A percentile compares a stretch with the other conserved stretches of the same genome.
phyloP scores from a whole-genome alignment of 2,888 invertebrate genomes.

The Nomada ferruginata region DNA sequence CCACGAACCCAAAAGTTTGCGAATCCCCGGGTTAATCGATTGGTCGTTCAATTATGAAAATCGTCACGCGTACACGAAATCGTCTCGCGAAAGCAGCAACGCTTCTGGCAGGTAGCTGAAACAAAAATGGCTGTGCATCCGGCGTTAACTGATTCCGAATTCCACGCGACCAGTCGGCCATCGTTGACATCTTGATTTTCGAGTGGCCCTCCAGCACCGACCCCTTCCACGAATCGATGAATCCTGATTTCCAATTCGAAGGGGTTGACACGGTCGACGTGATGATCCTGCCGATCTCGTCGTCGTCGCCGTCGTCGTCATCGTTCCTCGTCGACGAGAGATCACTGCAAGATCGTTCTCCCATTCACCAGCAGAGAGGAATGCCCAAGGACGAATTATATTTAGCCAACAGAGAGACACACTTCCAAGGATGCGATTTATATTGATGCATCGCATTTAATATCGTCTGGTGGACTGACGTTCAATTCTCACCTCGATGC shows the following conservation, averaged over 20 bases:
- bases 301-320: background rate
- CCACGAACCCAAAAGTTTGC: no score
- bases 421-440: constrained; percentile 60
- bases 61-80: constrained; percentile 7
- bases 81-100: constrained; percentile 22
- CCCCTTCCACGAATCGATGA: constrained; percentile 74
- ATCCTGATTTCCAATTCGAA: constrained; percentile 75
- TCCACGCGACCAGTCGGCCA: constrained; percentile 62
- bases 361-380: constrained; percentile 25
- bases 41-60: background rate
- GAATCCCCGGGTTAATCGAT: background rate
- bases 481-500: background rate
- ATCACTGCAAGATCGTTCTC: constrained; percentile 37
- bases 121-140: constrained; percentile 62
- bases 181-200: constrained; percentile 70
- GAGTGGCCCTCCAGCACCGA: constrained; percentile 65
- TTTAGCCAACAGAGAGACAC: constrained; percentile 57
- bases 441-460: constrained; percentile 58
- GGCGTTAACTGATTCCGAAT: constrained; percentile 73
- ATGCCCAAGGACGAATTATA: constrained; percentile 69
- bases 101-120: background rate
- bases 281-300: constrained; percentile 68
- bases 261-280: constrained; percentile 67
- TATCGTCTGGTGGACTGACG: constrained; percentile 11
- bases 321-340: constrained; percentile 9